Evolutionary conservation across 2,113 vertebrate species (phyloP), one percentile per base, ranked within the genome.

Genomic region (Carettochelys insculpta): DNA sequence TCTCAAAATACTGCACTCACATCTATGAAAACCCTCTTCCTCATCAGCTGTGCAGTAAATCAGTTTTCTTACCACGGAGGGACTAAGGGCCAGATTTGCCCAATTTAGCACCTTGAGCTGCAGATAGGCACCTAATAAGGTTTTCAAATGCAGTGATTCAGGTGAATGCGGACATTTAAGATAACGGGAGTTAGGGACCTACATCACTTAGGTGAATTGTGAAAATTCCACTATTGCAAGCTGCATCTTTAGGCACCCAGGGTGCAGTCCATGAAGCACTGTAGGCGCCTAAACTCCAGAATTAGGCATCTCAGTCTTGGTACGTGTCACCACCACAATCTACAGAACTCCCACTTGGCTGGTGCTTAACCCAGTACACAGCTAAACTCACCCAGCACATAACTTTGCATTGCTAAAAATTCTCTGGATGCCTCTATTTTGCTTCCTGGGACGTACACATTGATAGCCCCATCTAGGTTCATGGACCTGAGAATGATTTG

Each of bases 41-140:
- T 27, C 25, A 22, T 89, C 47, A 19, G 0, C 19, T n/a, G 34
- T 65, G 61, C 61, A 65, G 0, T 5, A 50, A 43, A 47, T 27
- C 14, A 0, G 0, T 45, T 83, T 27, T 45, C 11, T 56, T 1
- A 6, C 38, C 50, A 56, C 11, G 0, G 2, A 81, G 27, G 88
- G 88, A 22, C 0, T 1, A 6, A 51, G 27, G 34, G 27, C n/a
- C 38, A 43, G 54, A 11, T 54, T 22, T 94, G 51, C 53, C 73
- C 82, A 88, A 73, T 86, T 84, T 9, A 48, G 41, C 86, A 48
- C 48, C 2, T 0, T 38, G 48, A 22, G 14, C 56, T 31, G 2
- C 27, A 27, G 0, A n/a, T 34, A 51, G 86, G 52, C 87, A 29
- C 45, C 80, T 82, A 94, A 61, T 38, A 88, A 85, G 75, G 87